A percentile compares a stretch with the other conserved stretches of the same genome.
Conservation (phyloP, 2,113 vertebrate genomes). For the Pardalotus punctatus region DNA sequence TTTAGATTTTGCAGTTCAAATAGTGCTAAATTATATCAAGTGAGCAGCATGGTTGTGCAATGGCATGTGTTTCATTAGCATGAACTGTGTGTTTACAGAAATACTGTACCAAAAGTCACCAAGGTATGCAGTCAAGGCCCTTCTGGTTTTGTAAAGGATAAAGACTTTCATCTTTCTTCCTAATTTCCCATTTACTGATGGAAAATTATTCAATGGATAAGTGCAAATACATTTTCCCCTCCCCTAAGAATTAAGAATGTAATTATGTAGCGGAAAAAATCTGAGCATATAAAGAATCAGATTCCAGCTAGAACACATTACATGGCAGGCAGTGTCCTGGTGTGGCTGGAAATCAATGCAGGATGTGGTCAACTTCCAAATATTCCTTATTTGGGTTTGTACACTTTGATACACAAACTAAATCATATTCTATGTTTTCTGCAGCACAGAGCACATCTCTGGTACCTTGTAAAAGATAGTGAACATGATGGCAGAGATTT, state of each 20-base stretch:
- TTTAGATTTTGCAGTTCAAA: neutral
- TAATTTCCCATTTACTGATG: constrained; percentile 24
- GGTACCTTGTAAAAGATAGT: neutral
- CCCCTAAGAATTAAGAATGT: constrained; percentile 5
- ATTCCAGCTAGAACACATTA: neutral
- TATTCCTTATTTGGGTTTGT: neutral
- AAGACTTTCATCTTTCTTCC: constrained; percentile 17
- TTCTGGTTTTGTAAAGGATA: neutral
- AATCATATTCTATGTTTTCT: neutral
- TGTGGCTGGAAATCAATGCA: neutral
- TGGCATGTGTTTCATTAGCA: neutral
- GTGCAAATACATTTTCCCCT: neutral
- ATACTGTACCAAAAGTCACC: neutral
- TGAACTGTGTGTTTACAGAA: neutral
- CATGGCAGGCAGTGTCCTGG: neutral
- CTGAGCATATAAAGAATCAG: neutral
- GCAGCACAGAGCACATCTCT: neutral
- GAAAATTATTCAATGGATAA: constrained; percentile 6
- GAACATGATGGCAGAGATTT: neutral
- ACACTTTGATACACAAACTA: neutral
- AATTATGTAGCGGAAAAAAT: constrained; percentile 52
- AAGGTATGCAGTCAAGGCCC: neutral
- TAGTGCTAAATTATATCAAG: neutral
- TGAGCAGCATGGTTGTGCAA: neutral
- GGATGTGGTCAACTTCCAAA: neutral